Base-by-base conservation (phyloP, 1,140 invertebrate species). In the Leptopilina clavipes region DNA sequence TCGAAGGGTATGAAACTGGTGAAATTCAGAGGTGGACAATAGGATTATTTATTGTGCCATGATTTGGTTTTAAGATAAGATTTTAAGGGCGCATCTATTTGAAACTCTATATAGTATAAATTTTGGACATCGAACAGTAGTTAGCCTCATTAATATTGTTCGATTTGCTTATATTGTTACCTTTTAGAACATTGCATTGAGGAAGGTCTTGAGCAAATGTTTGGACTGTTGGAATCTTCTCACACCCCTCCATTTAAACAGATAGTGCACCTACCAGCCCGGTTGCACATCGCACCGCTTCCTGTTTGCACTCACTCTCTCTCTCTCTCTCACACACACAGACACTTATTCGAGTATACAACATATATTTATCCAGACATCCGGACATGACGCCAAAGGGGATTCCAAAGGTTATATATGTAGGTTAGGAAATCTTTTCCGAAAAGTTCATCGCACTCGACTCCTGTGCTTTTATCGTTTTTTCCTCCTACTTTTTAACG, bases 61-160 rank as follows among this genome's bases (percentile, higher is more conserved):
- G 54, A 11, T 52, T 1, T 56, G 19, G 56, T 40, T 40, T 8
- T 11, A 37, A 31, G 59, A 65, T 65, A 65, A n/a, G 19, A 1
- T 65, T 19, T 65, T n/a, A 22, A 11, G 11, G 25, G 25, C 25
- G 25, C 25, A 31, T 2, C 25, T 31, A 31, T 31, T 31, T 22
- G 56, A 31, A n/a, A 31, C 43, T 70, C 22, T 11, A 1, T 31
- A 31, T 2, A 31, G 1, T 31, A 31, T 31, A 5, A 31, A 31
- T 31, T 19, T 17, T 22, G 52, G 14, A 44, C 25, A 31, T 25
- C 25, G 65, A 71, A 79, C 77, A 82, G 72, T 81, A 76, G 79
- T 86, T 87, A 86, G 14, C 44, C 84, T 82, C 84, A 85, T 85
- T 78, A 82, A 86, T 85, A 87, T 84, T 82, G 77, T 74, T 83